Evolutionary conservation across 2,797 vertebrate species (phyloP).

Genomic region (Triplophysa bombifrons): DNA sequence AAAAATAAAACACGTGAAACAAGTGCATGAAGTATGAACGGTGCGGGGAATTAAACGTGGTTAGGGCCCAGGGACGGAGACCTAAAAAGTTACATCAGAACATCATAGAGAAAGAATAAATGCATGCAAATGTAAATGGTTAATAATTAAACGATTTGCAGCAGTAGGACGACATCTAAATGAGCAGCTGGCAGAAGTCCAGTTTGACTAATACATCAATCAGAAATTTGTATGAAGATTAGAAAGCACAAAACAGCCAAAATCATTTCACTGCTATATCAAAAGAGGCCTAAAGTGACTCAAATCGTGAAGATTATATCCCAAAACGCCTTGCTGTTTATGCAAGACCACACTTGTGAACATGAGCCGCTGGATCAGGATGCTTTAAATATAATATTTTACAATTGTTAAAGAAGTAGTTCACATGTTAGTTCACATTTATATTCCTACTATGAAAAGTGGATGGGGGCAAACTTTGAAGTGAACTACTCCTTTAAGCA

Average conservation of each 20-base stretch:
- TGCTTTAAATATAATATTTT: too few species aligned
- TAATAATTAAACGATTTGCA: conserved; percentile 34
- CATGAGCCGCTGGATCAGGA: too few species aligned
- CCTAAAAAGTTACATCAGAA: neutral
- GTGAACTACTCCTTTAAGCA: too few species aligned
- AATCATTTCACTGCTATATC: conserved; percentile 1
- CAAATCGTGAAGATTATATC: conserved; percentile 35
- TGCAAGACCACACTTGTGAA: conserved; percentile 9
- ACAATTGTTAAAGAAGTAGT: too few species aligned
- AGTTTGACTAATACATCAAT: conserved; percentile 20
- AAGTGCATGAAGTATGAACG: neutral
- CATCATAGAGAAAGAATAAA: neutral
- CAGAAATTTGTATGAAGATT: conserved; percentile 11
- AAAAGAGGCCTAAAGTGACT: neutral
- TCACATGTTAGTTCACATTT: too few species aligned
- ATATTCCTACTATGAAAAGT: too few species aligned
- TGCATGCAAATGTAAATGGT: conserved; percentile 17
- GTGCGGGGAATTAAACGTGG: neutral
- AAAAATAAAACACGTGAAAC: neutral
- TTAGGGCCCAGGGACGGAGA: neutral
- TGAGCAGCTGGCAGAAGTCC: neutral
- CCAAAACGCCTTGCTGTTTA: neutral
- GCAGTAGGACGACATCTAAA: conserved; percentile 1
- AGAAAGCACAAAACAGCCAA: neutral
- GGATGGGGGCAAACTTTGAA: too few species aligned